Evolutionary conservation across 2,888 invertebrate species (phyloP).

Genomic region (Bunonema sp.): DNA sequence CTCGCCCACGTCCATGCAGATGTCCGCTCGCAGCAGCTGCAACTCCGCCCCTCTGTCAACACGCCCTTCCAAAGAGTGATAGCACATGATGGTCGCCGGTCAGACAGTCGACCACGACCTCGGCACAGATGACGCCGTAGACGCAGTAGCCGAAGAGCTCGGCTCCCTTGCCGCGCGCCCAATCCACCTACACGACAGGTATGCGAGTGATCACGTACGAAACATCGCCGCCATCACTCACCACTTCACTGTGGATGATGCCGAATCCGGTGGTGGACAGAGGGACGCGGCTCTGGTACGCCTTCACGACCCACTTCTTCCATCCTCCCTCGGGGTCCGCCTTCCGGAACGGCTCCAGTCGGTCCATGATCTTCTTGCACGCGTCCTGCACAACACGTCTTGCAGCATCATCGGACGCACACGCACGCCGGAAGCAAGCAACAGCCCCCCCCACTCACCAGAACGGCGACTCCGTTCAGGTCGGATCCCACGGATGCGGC

Average conservation of each 20-base stretch:
- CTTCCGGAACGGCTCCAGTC: conserved; percentile 62
- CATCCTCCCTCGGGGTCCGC: conserved; percentile 64
- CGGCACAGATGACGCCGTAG: conserved; percentile 68
- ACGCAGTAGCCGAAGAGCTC: conserved; percentile 68
- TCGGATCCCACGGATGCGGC: conserved; percentile 77
- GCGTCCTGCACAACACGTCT: conserved; percentile 55
- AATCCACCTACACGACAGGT: background rate
- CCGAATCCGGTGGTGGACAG: conserved; percentile 71
- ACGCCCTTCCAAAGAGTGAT: background rate
- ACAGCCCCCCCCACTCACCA: too few species aligned
- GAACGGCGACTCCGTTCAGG: conserved; percentile 74
- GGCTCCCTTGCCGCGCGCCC: conserved; percentile 57
- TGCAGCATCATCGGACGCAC: background rate
- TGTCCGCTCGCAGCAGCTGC: conserved; percentile 67
- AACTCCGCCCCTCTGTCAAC: background rate
- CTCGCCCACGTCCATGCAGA: conserved; percentile 88
- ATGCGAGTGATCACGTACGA: too few species aligned
- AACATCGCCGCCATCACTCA: too few species aligned
- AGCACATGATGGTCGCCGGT: conserved; percentile 75
- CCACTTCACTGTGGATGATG: too few species aligned
- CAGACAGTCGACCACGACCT: conserved; percentile 80
- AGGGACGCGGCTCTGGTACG: conserved; percentile 63
- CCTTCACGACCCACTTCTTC: conserved; percentile 67
- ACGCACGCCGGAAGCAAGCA: background rate
- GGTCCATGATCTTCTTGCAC: conserved; percentile 60